phyloP scores from a whole-genome alignment of 2,888 invertebrate species.

The Drosophila hawaiiensis region DNA sequence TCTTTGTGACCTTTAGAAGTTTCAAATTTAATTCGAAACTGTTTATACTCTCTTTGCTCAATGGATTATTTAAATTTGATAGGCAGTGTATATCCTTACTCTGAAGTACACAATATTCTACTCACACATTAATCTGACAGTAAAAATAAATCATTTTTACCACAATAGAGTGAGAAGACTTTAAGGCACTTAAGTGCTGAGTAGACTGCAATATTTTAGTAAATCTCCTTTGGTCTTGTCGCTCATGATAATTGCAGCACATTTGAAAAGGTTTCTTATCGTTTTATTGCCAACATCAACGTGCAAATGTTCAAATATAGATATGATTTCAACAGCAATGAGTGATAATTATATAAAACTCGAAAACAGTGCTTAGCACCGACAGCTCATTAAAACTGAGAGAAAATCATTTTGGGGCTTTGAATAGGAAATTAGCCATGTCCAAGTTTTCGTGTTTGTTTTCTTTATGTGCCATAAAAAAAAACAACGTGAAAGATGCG shows the following conservation, averaged over 20 bases:
- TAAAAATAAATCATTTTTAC: background rate
- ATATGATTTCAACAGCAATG: slow-evolving; percentile 11
- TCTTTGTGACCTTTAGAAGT: background rate
- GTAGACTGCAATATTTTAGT: background rate
- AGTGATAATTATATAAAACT: slow-evolving; percentile 29
- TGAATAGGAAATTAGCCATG: slow-evolving; percentile 48
- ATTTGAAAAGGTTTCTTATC: slow-evolving; percentile 13
- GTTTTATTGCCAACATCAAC: slow-evolving; percentile 26
- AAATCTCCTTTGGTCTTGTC: too few relatives aligned
- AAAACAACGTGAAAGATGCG: slow-evolving; percentile 9
- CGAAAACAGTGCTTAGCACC: slow-evolving; percentile 28
- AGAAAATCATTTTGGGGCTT: slow-evolving; percentile 43
- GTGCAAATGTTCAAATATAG: slow-evolving; percentile 12
- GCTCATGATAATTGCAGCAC: background rate
- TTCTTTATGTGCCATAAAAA: slow-evolving; percentile 61
- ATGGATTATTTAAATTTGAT: background rate
- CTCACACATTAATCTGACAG: background rate
- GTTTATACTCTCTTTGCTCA: background rate
- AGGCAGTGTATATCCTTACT: background rate
- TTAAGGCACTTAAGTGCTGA: background rate
- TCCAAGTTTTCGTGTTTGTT: slow-evolving; percentile 36
- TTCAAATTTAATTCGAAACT: background rate
- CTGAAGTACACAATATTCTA: background rate
- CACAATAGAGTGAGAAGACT: background rate
- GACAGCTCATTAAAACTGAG: slow-evolving; percentile 47